These are phyloP conservation scores for Vireo altiloquus DNA, from an alignment of 2,113 vertebrate species.

Conservation along the genomic window DNA sequence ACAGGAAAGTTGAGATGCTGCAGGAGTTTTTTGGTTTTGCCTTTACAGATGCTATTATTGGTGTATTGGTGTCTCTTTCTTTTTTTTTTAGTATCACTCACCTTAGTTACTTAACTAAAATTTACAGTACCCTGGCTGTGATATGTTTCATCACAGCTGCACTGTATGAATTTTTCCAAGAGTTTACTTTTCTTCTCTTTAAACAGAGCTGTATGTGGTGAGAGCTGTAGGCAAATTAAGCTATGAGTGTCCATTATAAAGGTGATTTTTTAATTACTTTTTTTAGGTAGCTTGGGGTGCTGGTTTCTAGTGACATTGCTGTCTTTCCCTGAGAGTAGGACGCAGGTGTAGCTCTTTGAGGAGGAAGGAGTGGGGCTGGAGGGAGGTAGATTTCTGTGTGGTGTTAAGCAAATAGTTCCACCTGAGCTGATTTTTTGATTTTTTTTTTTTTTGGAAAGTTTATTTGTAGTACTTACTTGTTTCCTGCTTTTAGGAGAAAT, in stretches of 20 bases:
- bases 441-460: not conserved
- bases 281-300: not conserved
- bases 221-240: not conserved
- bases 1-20: not conserved
- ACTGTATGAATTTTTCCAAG: not conserved
- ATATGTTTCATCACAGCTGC: not conserved
- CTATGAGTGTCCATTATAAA: not conserved
- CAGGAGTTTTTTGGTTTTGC: not conserved
- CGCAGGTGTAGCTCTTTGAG: not conserved
- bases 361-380: not conserved
- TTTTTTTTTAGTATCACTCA: not conserved
- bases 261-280: not conserved
- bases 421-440: fast-evolving
- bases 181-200: not conserved
- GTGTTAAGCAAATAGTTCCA: not conserved
- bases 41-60: not conserved
- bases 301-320: not conserved
- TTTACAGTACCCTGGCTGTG: not conserved
- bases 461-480: not conserved
- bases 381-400: not conserved
- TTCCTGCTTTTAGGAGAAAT: not conserved
- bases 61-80: not conserved
- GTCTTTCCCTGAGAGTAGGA: not conserved
- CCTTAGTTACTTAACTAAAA: not conserved
- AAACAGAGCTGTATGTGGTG: not conserved